A percentile compares a stretch with the other conserved stretches of the same genome.
These are phyloP conservation scores for Pseudolaguvia tuberculata DNA, from an alignment of 2,113 vertebrate species.

Conservation along the genomic window DNA sequence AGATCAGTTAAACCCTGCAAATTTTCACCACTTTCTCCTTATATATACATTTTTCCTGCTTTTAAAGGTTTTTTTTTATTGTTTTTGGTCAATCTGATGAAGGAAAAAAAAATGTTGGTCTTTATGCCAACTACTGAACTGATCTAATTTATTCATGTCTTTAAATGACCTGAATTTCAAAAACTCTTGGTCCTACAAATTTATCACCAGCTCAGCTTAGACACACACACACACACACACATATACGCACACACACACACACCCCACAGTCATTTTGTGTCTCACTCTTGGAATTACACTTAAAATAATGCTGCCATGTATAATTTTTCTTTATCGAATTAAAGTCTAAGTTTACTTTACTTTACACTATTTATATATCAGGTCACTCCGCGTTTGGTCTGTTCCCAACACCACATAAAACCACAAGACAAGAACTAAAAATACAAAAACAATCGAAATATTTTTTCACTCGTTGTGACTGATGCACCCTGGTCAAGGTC, in stretches of 20 bases:
- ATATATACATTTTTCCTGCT: no score
- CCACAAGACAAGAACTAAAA: not conserved
- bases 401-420: not conserved
- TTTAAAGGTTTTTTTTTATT: no score
- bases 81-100: no score
- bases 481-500: not conserved
- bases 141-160: no score
- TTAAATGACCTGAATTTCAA: no score
- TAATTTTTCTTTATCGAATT: not conserved
- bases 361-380: not conserved
- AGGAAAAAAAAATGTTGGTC: no score
- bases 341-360: not conserved
- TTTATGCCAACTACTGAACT: no score
- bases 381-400: not conserved
- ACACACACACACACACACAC: constrained; percentile 6
- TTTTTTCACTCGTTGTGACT: not conserved
- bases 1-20: no score
- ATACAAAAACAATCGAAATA: not conserved
- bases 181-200: constrained; percentile 19
- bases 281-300: not conserved
- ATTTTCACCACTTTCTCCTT: no score
- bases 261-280: not conserved
- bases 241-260: no score
- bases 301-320: not conserved
- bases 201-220: constrained; percentile 21